Evolutionary conservation across 2,113 vertebrate genomes (phyloP).

Genomic region (Pardalotus punctatus): DNA sequence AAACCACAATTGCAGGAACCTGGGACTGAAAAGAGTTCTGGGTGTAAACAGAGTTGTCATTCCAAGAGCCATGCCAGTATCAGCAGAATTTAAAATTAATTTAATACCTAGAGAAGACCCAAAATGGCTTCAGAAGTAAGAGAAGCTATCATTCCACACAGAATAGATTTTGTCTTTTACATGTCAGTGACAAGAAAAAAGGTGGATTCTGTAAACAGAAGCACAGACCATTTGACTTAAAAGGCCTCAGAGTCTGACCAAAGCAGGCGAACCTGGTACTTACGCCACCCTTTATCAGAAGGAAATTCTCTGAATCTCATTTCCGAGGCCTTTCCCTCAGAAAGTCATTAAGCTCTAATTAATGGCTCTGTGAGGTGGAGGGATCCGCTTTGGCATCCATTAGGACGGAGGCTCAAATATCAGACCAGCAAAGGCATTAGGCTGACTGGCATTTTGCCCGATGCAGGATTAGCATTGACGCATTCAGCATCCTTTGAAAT

Average conservation of each 20-base stretch:
- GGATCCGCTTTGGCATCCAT: conserved; percentile 43
- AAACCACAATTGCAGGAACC: not conserved
- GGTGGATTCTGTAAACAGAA: not conserved
- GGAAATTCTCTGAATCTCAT: conserved; percentile 56
- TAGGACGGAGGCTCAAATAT: conserved; percentile 46
- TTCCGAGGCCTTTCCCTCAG: conserved; percentile 43
- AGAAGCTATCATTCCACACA: not conserved
- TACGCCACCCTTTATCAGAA: not conserved
- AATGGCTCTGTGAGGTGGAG: conserved; percentile 36
- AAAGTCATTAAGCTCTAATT: conserved; percentile 62
- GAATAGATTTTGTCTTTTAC: not conserved
- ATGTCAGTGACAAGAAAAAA: not conserved
- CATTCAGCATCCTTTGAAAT: not conserved
- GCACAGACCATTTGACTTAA: not conserved
- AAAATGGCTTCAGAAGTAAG: not conserved
- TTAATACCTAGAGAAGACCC: not conserved
- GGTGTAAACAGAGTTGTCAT: not conserved
- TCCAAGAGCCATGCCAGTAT: not conserved
- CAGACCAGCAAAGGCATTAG: conserved; percentile 28
- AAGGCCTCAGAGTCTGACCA: not conserved
- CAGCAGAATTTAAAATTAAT: not conserved
- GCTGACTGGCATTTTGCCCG: conserved; percentile 32
- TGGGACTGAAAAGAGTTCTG: not conserved
- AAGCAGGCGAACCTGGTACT: not conserved
- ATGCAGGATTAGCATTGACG: not conserved